Percentiles rank a stretch among this genome's conserved stretches.
Conservation (phyloP, 2,797 vertebrate genomes). For the Echiichthys vipera region DNA sequence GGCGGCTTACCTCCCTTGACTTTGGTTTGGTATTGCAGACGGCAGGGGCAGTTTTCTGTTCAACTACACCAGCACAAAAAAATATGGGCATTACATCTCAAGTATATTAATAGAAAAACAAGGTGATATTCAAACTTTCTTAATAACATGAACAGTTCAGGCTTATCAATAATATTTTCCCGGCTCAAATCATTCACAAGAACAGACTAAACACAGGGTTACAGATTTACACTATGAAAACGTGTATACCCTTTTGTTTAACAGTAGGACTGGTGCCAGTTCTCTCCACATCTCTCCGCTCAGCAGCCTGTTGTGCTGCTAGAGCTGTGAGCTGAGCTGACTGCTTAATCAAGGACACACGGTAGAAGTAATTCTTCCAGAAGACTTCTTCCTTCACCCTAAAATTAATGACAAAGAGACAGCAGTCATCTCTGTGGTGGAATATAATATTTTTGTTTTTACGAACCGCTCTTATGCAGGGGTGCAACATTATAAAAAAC, state of each 20-base stretch:
- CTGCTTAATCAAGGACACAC: constrained; percentile 94
- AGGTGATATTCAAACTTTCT: background rate
- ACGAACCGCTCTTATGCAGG: constrained; percentile 1
- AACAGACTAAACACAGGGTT: background rate
- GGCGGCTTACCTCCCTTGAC: constrained; percentile 64
- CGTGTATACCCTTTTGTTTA: constrained; percentile 43
- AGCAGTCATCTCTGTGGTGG: background rate
- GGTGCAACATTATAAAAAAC: constrained; percentile 13
- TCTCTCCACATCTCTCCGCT: constrained; percentile 77
- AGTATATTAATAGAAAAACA: background rate
- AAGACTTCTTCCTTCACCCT: constrained; percentile 95
- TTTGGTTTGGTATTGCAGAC: constrained; percentile 62
- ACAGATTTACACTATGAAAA: background rate
- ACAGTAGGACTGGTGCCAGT: constrained; percentile 48
- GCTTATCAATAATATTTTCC: too few relatives aligned
- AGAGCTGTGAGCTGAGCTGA: constrained; percentile 92
- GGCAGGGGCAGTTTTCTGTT: constrained; percentile 60
- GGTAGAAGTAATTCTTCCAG: constrained; percentile 97
- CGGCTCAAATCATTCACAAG: background rate
- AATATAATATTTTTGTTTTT: constrained; percentile 3
- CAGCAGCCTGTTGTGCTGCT: constrained; percentile 88
- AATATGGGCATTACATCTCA: constrained; percentile 3
- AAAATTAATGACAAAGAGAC: constrained; percentile 3
- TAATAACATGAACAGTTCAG: background rate
- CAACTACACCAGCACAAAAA: constrained; percentile 66